Evolutionary conservation across 2,888 invertebrate genomes (phyloP).

Genomic region (Trichogramma dendrolimi): DNA sequence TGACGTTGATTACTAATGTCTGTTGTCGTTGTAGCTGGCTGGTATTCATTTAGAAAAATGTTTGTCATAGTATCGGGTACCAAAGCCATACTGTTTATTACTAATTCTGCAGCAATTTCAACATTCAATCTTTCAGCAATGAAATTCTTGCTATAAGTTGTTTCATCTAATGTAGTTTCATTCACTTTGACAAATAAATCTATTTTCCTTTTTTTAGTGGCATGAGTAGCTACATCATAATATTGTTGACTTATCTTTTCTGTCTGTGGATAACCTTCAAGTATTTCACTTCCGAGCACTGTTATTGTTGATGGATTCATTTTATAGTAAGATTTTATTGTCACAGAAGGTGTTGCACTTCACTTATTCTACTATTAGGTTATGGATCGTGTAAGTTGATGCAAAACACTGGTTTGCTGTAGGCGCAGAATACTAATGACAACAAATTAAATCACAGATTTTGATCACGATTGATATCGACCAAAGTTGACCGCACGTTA

Average conservation of each 20-base stretch:
- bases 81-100: constrained; percentile 64
- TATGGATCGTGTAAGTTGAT: no score
- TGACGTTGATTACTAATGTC: constrained; percentile 75
- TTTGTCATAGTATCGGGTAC: constrained; percentile 80
- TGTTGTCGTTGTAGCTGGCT: constrained; percentile 83
- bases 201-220: constrained; percentile 48
- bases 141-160: constrained; percentile 60
- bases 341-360: no score
- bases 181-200: constrained; percentile 36
- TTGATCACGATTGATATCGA: no score
- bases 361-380: no score
- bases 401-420: no score
- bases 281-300: constrained; percentile 72
- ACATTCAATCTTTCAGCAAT: constrained; percentile 59
- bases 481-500: no score
- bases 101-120: constrained; percentile 63
- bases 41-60: constrained; percentile 76
- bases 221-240: constrained; percentile 44
- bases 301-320: constrained; percentile 78
- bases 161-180: constrained; percentile 41
- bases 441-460: no score
- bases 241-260: constrained; percentile 60
- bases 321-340: constrained; percentile 19
- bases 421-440: no score
- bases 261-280: constrained; percentile 68